phyloP scores from a whole-genome alignment of 2,113 vertebrate species.

The Asarcornis scutulata region DNA sequence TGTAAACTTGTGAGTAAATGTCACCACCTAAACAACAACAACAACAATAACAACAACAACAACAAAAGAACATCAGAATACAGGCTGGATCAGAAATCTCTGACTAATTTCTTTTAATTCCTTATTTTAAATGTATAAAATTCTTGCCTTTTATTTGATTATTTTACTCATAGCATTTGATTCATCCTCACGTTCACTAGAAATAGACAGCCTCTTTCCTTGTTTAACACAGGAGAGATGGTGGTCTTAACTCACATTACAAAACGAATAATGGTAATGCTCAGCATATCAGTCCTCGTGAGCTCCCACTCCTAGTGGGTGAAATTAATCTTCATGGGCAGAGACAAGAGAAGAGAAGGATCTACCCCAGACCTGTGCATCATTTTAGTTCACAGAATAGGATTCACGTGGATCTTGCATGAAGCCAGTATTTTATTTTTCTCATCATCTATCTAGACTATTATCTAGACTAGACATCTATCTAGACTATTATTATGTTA shows the following conservation, averaged over 20 bases:
- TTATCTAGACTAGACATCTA: no score
- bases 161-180: not conserved
- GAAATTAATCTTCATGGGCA: not conserved
- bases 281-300: not conserved
- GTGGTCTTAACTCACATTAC: not conserved
- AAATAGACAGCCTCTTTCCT: not conserved
- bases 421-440: not conserved
- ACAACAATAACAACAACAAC: not conserved
- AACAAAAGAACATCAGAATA: not conserved
- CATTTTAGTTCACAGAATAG: not conserved
- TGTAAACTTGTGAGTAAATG: conserved; percentile 5
- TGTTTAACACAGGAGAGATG: not conserved
- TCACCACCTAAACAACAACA: not conserved
- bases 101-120: not conserved
- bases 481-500: no score
- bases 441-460: no score
- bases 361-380: not conserved
- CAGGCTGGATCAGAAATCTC: not conserved
- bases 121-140: not conserved
- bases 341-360: not conserved
- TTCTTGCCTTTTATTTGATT: not conserved
- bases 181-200: not conserved
- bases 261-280: not conserved
- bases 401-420: not conserved
- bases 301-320: not conserved